phyloP scores from a whole-genome alignment of 2,888 invertebrate species.

The Melikaiella ostensackeni region DNA sequence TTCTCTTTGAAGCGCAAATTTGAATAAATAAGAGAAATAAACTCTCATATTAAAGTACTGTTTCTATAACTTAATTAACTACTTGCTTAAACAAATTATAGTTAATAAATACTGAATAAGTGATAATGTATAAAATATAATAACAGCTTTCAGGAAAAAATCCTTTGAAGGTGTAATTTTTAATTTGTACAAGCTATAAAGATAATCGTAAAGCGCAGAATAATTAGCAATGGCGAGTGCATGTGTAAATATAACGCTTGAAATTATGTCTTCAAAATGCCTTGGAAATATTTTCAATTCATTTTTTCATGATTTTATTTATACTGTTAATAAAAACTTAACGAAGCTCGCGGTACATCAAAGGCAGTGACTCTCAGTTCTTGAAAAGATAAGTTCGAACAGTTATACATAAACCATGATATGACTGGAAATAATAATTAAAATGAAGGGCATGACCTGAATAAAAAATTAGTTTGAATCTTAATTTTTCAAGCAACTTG shows the following conservation, averaged over 20 bases:
- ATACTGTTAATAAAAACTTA: constrained; percentile 41
- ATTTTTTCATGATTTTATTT: constrained; percentile 33
- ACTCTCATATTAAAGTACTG: neutral
- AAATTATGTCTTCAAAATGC: constrained; percentile 33
- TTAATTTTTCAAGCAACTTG: neutral
- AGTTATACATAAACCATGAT: constrained; percentile 38
- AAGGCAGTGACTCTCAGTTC: constrained; percentile 39
- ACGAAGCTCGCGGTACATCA: constrained; percentile 40
- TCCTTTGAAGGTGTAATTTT: constrained; percentile 34
- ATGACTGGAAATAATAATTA: constrained; percentile 38
- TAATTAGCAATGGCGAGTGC: constrained; percentile 14
- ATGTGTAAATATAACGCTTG: constrained; percentile 34
- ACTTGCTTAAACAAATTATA: constrained; percentile 9
- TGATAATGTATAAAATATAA: constrained; percentile 27
- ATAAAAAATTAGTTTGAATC: constrained; percentile 5
- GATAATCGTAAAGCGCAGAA: constrained; percentile 31
- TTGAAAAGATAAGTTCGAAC: constrained; percentile 33
- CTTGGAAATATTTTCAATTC: constrained; percentile 18
- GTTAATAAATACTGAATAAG: constrained; percentile 20
- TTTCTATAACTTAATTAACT: constrained; percentile 20
- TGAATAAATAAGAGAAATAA: neutral
- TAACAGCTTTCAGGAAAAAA: constrained; percentile 14
- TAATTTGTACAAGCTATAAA: constrained; percentile 31
- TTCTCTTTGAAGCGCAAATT: neutral
- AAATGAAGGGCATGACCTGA: constrained; percentile 24